These are phyloP conservation scores for Ormyrus nitidulus DNA, from an alignment of 2,888 invertebrate species.

Conservation along the genomic window DNA sequence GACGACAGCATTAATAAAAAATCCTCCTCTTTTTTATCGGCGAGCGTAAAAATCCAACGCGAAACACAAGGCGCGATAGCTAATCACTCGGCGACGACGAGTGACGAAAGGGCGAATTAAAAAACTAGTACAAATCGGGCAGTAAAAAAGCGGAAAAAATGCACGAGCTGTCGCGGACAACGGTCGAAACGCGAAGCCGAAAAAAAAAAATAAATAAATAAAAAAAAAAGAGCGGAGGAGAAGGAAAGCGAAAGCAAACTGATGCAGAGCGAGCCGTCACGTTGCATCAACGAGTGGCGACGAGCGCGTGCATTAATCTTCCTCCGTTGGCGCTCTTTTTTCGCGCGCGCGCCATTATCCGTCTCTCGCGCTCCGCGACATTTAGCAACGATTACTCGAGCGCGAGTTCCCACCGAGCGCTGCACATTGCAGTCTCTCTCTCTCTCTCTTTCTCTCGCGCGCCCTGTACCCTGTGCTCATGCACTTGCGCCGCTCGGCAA, in stretches of 20 bases:
- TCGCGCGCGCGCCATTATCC: conserved; percentile 33
- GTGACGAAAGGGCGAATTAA: background rate
- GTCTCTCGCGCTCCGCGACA: conserved; percentile 39
- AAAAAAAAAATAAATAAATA: background rate
- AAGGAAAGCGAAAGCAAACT: conserved; percentile 5
- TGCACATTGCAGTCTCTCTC: conserved; percentile 4
- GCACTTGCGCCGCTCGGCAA: conserved; percentile 21
- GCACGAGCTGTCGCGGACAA: too few relatives aligned
- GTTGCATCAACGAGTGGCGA: conserved; percentile 28
- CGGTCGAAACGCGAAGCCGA: too few relatives aligned
- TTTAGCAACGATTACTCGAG: conserved; percentile 55
- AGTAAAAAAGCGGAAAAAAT: background rate
- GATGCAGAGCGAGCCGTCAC: conserved; percentile 18
- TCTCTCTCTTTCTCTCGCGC: conserved; percentile 5
- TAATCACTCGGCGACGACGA: background rate
- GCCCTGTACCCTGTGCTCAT: conserved; percentile 27
- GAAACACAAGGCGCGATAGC: background rate
- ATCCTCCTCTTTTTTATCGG: too few relatives aligned
- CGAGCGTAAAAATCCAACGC: too few relatives aligned
- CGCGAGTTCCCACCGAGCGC: conserved; percentile 51
- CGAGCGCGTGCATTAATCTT: conserved; percentile 46
- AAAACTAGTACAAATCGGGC: background rate
- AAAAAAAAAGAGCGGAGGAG: background rate
- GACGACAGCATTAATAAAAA: too few relatives aligned
- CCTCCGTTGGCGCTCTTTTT: conserved; percentile 39